A percentile compares a stretch with the other conserved stretches of the same genome.
These are phyloP conservation scores for Alca torda DNA, from an alignment of 2,797 vertebrate genomes.

Conservation along the genomic window DNA sequence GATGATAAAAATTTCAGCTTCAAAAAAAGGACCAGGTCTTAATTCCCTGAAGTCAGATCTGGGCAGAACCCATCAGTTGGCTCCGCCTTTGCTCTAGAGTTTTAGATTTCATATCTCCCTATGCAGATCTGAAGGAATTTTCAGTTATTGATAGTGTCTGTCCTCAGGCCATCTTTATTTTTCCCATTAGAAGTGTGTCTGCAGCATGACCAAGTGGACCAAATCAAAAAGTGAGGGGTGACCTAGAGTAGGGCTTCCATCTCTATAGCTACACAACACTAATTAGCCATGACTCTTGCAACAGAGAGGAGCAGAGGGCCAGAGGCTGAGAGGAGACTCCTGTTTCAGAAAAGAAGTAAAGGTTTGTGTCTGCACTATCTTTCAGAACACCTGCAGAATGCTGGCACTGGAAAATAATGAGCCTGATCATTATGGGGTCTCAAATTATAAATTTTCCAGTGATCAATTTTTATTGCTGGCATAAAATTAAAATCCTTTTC, in stretches of 20 bases:
- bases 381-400: not conserved
- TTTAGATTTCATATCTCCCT: not conserved
- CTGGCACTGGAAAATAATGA: not conserved
- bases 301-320: not conserved
- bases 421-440: not conserved
- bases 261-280: not conserved
- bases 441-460: not conserved
- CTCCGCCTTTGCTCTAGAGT: not conserved
- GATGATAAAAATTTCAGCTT: not conserved
- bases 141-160: not conserved
- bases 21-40: not conserved
- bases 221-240: not conserved
- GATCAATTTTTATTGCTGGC: slow-evolving; percentile 32
- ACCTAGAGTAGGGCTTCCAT: not conserved
- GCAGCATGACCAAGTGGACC: not conserved
- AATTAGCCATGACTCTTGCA: not conserved
- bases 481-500: slow-evolving; percentile 49
- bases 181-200: not conserved
- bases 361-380: not conserved
- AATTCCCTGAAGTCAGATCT: not conserved
- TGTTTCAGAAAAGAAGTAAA: not conserved
- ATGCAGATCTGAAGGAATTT: not conserved
- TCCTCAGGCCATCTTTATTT: not conserved
- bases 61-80: not conserved
- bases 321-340: not conserved